Conservation (phyloP, 2,113 vertebrate genomes). For the Neogale vison region DNA sequence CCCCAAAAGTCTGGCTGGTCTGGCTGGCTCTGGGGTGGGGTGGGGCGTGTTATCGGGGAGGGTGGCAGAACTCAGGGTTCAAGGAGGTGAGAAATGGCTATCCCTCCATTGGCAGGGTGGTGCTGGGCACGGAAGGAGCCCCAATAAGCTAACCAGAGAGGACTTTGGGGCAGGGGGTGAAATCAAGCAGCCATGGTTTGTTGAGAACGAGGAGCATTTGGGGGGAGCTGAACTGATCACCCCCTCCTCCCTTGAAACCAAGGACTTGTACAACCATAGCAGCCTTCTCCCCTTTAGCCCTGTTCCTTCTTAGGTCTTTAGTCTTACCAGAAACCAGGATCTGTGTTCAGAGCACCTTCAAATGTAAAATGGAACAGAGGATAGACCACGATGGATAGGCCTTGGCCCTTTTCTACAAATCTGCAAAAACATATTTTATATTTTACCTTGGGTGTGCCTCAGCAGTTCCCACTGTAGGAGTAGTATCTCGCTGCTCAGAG, state of each 20-base stretch:
- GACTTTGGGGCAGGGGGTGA: not conserved
- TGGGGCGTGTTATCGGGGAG: not conserved
- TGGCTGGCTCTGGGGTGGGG: too few relatives aligned
- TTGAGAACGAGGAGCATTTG: not conserved
- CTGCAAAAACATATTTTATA: not conserved
- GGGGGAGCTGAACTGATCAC: not conserved
- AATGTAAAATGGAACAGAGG: not conserved
- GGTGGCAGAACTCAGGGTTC: not conserved
- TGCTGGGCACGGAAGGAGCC: not conserved
- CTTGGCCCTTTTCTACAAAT: not conserved
- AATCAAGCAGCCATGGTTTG: not conserved
- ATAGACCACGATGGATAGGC: not conserved
- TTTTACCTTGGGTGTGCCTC: not conserved
- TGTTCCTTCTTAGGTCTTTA: not conserved
- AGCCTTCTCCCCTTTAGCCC: not conserved
- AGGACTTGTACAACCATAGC: not conserved
- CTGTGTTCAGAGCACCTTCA: not conserved
- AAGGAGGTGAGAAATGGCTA: not conserved
- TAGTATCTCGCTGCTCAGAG: not conserved
- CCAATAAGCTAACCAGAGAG: not conserved
- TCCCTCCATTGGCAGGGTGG: not conserved
- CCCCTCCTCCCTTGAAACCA: not conserved
- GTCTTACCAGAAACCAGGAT: not conserved
- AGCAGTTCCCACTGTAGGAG: not conserved
- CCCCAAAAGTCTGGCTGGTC: not conserved